These are phyloP conservation scores for Lepidurus couesii DNA, from an alignment of 1,140 invertebrate genomes.

Conservation along the genomic window DNA sequence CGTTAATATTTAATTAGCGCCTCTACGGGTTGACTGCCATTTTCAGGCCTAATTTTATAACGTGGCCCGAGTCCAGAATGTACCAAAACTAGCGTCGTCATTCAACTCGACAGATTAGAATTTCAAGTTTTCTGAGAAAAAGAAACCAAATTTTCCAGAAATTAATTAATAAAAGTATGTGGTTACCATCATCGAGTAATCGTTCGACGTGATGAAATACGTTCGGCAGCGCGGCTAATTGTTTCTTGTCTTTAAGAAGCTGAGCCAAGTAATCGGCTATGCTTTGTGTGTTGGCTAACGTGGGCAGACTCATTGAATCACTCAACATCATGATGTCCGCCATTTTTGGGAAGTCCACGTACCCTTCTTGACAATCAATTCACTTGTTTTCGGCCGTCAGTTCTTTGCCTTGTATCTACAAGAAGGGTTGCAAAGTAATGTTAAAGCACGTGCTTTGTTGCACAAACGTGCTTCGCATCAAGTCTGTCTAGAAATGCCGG, in stretches of 20 bases:
- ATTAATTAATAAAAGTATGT: background rate
- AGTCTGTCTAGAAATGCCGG: conserved; percentile 18
- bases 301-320: conserved; percentile 9
- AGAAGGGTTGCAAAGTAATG: background rate
- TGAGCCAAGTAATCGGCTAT: conserved; percentile 99
- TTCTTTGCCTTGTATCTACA: background rate
- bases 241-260: conserved; percentile 99
- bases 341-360: background rate
- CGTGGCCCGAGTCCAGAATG: background rate
- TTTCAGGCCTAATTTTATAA: background rate
- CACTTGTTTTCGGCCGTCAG: background rate
- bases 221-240: conserved; percentile 97
- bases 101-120: background rate
- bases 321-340: conserved; percentile 18
- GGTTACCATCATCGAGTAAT: conserved; percentile 97
- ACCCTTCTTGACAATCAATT: background rate
- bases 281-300: conserved; percentile 71
- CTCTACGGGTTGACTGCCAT: no score
- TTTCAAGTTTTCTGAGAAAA: background rate
- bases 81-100: background rate
- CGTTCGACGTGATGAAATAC: conserved; percentile 98
- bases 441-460: conserved; percentile 12
- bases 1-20: no score
- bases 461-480: conserved; percentile 14
- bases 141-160: background rate